These are phyloP conservation scores for Brachyrhaphis roseni DNA, from an alignment of 2,797 vertebrate species.

Conservation along the genomic window DNA sequence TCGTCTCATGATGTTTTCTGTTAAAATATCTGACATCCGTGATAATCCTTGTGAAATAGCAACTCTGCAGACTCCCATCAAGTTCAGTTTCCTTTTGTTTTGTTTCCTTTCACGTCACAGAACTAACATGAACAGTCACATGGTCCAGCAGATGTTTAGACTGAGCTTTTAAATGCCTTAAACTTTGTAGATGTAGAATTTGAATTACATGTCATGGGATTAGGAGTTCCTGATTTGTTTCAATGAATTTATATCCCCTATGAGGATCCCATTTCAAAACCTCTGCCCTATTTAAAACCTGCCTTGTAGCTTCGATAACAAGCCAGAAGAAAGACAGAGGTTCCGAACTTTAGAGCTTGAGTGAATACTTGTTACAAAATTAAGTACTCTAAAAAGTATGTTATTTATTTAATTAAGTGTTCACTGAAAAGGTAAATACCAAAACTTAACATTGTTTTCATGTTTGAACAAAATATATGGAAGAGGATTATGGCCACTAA, in stretches of 20 bases:
- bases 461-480: not conserved
- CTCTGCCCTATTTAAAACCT: not conserved
- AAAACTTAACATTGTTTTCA: not conserved
- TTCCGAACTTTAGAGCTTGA: not conserved
- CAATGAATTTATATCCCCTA: not conserved
- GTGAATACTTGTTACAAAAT: not conserved
- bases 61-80: not conserved
- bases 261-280: not conserved
- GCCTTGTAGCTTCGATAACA: not conserved
- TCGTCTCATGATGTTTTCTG: conserved; percentile 22
- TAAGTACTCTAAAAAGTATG: not conserved
- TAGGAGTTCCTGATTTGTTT: not conserved
- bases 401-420: not conserved
- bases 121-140: not conserved
- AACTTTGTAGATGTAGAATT: not conserved
- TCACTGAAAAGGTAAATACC: not conserved
- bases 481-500: too few relatives aligned
- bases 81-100: conserved; percentile 22
- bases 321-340: not conserved
- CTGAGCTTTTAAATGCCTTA: not conserved
- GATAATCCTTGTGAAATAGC: conserved; percentile 31
- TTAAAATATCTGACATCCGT: not conserved
- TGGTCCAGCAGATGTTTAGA: not conserved
- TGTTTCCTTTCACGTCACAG: not conserved
- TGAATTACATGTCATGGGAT: not conserved